phyloP scores from a whole-genome alignment of 1,140 invertebrate species.

The Calliopsis andreniformis region DNA sequence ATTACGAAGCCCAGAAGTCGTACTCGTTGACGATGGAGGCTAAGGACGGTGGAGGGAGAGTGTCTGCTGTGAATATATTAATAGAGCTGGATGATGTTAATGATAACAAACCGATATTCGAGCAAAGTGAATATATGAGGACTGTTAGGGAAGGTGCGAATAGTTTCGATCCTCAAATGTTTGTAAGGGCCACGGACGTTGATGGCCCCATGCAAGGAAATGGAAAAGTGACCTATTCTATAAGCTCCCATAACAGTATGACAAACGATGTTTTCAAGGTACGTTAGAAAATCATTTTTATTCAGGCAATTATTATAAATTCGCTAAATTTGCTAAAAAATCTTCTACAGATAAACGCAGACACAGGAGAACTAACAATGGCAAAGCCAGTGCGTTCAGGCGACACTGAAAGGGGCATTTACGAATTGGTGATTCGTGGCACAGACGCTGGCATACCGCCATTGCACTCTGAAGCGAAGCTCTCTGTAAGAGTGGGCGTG shows the following conservation, averaged over 20 bases:
- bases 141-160: constrained; percentile 87
- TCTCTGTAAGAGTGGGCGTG: constrained; percentile 87
- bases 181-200: constrained; percentile 87
- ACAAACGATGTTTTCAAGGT: constrained; percentile 78
- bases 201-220: constrained; percentile 88
- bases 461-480: constrained; percentile 84
- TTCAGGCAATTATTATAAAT: neutral
- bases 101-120: constrained; percentile 91
- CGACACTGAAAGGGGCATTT: constrained; percentile 88
- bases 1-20: constrained; percentile 90
- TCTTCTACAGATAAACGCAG: constrained; percentile 83
- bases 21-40: constrained; percentile 90
- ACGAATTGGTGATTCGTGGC: constrained; percentile 86
- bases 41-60: constrained; percentile 88
- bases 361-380: constrained; percentile 87
- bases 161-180: constrained; percentile 88
- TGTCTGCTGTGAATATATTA: constrained; percentile 85
- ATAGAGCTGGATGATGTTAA: constrained; percentile 90
- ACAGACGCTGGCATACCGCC: constrained; percentile 88
- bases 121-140: constrained; percentile 86
- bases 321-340: neutral
- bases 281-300: neutral
- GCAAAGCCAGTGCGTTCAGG: constrained; percentile 84
- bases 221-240: constrained; percentile 85
- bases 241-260: constrained; percentile 87